Evolutionary conservation across 2,113 vertebrate genomes (phyloP).

Genomic region (Leucopsar rothschildi): DNA sequence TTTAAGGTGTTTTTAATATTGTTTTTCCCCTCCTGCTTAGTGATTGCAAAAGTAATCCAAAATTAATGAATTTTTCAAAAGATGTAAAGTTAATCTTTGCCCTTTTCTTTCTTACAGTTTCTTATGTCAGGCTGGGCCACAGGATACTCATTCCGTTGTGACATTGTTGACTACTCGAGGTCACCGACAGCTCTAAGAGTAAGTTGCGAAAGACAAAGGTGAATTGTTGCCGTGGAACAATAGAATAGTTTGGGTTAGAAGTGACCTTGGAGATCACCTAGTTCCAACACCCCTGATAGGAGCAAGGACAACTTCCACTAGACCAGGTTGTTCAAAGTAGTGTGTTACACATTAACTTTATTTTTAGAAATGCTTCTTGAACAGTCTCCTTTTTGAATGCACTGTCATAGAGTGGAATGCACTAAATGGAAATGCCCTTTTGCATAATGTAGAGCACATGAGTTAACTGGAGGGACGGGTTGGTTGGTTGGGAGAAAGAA

Average conservation of each 20-base stretch:
- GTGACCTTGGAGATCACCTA: not conserved
- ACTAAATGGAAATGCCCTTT: not conserved
- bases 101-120: slow-evolving; percentile 75
- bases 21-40: not conserved
- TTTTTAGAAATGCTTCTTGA: not conserved
- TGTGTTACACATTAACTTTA: not conserved
- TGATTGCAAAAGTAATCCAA: not conserved
- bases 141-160: slow-evolving; percentile 90
- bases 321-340: not conserved
- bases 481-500: not conserved
- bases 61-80: slow-evolving; percentile 10
- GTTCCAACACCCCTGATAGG: not conserved
- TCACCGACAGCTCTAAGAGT: slow-evolving; percentile 89
- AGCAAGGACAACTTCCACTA: not conserved
- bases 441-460: not conserved
- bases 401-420: not conserved
- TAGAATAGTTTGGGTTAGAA: not conserved
- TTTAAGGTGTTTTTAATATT: not conserved
- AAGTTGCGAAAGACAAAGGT: slow-evolving; percentile 52
- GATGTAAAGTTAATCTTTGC: not conserved
- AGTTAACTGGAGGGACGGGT: not conserved
- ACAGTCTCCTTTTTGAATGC: not conserved
- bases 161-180: slow-evolving; percentile 88
- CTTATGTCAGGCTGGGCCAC: slow-evolving; percentile 97
- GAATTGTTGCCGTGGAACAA: not conserved